A percentile compares a stretch with the other conserved stretches of the same genome.
Conservation (phyloP, 2,797 vertebrate species). For the Anabacerthia variegaticeps region DNA sequence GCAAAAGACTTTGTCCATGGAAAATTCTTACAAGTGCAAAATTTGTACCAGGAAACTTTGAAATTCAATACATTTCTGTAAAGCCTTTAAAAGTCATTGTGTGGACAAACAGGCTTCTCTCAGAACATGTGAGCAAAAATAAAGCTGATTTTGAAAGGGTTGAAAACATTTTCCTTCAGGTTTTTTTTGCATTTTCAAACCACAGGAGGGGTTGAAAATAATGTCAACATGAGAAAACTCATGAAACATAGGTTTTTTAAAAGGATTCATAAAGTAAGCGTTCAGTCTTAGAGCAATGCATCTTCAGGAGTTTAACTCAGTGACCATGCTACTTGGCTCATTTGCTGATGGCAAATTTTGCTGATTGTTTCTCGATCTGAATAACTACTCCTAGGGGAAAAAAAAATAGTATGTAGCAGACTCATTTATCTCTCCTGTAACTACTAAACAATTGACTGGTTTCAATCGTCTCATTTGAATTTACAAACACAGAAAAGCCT, state of each 20-base stretch:
- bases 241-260: not conserved
- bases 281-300: not conserved
- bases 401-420: not conserved
- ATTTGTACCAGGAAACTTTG: not conserved
- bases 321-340: not conserved
- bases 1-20: not conserved
- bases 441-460: conserved; percentile 10
- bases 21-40: not conserved
- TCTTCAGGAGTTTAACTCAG: conserved; percentile 1
- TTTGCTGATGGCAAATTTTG: not conserved
- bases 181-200: not conserved
- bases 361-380: conserved; percentile 18
- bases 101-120: not conserved
- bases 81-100: not conserved
- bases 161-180: not conserved
- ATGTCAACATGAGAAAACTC: not conserved
- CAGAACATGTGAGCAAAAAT: not conserved
- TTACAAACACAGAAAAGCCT: conserved; percentile 1
- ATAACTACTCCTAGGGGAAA: not conserved
- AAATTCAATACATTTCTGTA: not conserved
- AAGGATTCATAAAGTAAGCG: not conserved
- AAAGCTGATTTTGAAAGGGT: not conserved
- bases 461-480: conserved; percentile 23
- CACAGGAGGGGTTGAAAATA: not conserved
- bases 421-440: not conserved